These are phyloP conservation scores for Sylvicapra grimmia DNA, from an alignment of 2,113 vertebrate species.

Conservation along the genomic window DNA sequence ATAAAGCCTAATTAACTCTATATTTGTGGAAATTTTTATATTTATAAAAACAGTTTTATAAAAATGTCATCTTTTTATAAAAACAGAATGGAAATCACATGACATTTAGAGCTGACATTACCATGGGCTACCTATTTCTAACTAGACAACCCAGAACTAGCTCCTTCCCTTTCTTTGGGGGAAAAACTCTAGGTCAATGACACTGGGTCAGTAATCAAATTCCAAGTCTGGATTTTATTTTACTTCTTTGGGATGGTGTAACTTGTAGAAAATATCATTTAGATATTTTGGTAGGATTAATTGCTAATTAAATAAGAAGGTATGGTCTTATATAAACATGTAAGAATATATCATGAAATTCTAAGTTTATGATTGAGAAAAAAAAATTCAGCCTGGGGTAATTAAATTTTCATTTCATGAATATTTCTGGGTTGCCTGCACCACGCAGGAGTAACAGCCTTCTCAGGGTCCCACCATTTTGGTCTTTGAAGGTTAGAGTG, in stretches of 20 bases:
- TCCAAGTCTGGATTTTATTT: background rate
- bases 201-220: background rate
- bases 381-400: background rate
- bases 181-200: background rate
- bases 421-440: background rate
- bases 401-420: background rate
- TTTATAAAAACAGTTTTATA: background rate
- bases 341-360: background rate
- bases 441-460: background rate
- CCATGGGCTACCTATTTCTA: background rate
- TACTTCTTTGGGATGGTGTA: background rate
- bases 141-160: background rate
- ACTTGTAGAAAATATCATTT: background rate
- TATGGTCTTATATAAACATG: background rate
- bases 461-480: background rate
- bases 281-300: background rate
- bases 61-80: background rate
- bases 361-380: background rate
- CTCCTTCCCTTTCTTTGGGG: background rate
- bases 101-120: background rate
- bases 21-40: background rate
- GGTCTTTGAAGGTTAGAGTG: background rate
- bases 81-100: background rate
- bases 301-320: background rate
- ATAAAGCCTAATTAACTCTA: background rate